A percentile compares a stretch with the other conserved stretches of the same genome.
Conservation (phyloP, 2,888 invertebrate genomes). For the Agrochola macilenta region DNA sequence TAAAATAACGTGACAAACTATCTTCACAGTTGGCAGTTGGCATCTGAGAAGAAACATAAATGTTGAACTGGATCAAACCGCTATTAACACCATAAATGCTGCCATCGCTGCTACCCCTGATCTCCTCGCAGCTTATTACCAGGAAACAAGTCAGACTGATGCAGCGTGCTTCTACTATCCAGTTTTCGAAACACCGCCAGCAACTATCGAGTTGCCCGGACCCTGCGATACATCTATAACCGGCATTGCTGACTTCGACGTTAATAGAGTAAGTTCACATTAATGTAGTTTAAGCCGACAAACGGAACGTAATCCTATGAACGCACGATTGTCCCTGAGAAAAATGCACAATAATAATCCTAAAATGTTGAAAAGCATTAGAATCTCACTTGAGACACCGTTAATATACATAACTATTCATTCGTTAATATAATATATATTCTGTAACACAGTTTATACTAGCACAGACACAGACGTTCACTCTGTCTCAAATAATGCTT, state of each 20-base stretch:
- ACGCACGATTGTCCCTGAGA: background rate
- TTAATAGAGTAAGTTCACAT: conserved; percentile 25
- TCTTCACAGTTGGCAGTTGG: conserved; percentile 83
- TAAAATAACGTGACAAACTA: background rate
- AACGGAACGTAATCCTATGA: background rate
- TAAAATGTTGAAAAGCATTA: background rate
- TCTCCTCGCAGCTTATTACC: conserved; percentile 69
- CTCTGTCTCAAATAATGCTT: no score
- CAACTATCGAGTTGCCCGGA: conserved; percentile 75
- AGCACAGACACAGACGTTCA: no score
- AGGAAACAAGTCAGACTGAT: conserved; percentile 73
- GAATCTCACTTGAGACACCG: background rate
- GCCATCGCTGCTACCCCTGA: background rate
- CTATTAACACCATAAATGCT: conserved; percentile 53
- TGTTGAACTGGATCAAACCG: conserved; percentile 64
- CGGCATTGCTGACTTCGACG: conserved; percentile 76
- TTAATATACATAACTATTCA: no score
- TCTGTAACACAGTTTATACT: no score
- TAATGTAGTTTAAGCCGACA: background rate
- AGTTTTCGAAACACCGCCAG: conserved; percentile 69
- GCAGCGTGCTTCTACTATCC: conserved; percentile 84
- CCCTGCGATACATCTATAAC: conserved; percentile 75
- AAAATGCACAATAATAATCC: background rate
- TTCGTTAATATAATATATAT: no score
- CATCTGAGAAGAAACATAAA: conserved; percentile 77